These are phyloP conservation scores for Carduelis carduelis DNA, from an alignment of 2,797 vertebrate species.

Conservation along the genomic window DNA sequence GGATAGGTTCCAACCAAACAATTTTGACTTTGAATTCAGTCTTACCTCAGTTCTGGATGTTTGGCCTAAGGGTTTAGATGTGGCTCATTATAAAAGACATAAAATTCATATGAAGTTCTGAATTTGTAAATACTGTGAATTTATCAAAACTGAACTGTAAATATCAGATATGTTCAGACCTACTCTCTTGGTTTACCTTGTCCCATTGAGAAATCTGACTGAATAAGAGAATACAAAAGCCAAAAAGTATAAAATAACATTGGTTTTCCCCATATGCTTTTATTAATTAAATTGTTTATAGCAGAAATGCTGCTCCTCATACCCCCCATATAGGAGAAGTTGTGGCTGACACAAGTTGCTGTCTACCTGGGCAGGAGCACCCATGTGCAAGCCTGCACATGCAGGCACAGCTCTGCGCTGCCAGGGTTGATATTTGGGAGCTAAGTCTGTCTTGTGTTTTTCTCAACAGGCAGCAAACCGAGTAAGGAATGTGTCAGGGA, in stretches of 20 bases:
- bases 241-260: not conserved
- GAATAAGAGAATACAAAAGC: not conserved
- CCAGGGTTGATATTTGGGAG: not conserved
- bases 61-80: not conserved
- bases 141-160: not conserved
- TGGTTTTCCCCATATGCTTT: rapidly evolving
- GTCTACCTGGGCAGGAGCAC: not conserved
- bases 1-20: not conserved
- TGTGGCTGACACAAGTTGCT: not conserved
- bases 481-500: not conserved
- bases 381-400: not conserved
- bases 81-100: not conserved
- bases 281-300: not conserved
- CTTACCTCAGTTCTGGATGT: not conserved
- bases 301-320: not conserved
- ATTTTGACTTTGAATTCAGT: not conserved
- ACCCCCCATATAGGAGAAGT: not conserved
- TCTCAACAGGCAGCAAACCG: not conserved
- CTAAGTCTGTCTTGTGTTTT: not conserved
- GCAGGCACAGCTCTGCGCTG: not conserved
- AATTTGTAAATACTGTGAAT: not conserved
- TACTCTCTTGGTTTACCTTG: not conserved
- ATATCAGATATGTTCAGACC: not conserved
- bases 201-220: not conserved
- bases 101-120: not conserved